A percentile compares a stretch with the other conserved stretches of the same genome.
Conservation (phyloP, 1,140 invertebrate species). For the Drosophila erecta region DNA sequence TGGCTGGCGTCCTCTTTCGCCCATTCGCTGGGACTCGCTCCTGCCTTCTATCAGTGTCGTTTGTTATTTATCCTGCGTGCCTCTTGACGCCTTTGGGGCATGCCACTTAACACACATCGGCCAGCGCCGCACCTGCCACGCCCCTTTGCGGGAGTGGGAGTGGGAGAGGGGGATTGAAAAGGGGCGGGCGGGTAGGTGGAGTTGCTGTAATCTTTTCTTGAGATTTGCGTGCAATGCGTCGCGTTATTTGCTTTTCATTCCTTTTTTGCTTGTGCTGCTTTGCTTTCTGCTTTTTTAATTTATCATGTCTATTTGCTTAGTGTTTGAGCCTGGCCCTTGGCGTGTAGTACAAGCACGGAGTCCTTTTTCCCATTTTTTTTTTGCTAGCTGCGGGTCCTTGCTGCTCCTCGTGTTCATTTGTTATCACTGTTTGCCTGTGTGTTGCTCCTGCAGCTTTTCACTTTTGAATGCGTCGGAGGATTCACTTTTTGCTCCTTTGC, state of each 20-base stretch:
- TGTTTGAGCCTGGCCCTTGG: constrained; percentile 59
- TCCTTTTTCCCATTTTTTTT: constrained; percentile 6
- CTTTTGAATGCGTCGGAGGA: constrained; percentile 39
- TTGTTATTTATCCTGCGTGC: constrained; percentile 78
- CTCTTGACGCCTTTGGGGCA: constrained; percentile 65
- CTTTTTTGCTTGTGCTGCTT: constrained; percentile 37
- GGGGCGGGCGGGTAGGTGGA: not conserved
- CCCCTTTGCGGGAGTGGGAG: constrained; percentile 24
- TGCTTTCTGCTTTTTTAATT: constrained; percentile 78
- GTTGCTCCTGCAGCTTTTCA: constrained; percentile 49
- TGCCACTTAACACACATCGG: constrained; percentile 77
- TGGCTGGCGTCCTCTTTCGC: not conserved
- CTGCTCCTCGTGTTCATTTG: constrained; percentile 56
- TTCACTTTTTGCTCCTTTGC: constrained; percentile 23
- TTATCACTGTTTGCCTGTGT: constrained; percentile 74
- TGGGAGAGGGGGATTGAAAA: not conserved
- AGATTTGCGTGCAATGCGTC: constrained; percentile 55
- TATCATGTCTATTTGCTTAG: constrained; percentile 83
- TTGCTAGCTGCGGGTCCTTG: not conserved
- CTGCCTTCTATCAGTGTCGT: constrained; percentile 69
- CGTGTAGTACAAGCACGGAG: constrained; percentile 49
- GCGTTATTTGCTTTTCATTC: constrained; percentile 54
- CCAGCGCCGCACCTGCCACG: constrained; percentile 44
- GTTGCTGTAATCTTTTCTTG: constrained; percentile 62
- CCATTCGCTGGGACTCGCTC: constrained; percentile 14